Base-by-base conservation (phyloP, 1,140 invertebrate genomes). In the Macrostomum lignano region DNA sequence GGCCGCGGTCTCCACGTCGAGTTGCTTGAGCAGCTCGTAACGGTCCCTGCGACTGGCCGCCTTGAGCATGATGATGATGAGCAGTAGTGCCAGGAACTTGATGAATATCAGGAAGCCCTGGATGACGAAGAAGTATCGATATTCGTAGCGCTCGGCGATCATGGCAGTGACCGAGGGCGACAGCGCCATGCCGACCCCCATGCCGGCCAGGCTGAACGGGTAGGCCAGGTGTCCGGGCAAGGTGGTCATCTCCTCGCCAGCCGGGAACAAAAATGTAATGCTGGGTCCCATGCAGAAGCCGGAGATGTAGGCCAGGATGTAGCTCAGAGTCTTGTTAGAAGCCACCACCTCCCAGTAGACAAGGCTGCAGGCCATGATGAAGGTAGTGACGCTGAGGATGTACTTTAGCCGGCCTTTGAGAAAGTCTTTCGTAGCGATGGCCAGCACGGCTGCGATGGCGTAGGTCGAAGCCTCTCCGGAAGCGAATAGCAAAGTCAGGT, bases 261-360 rank as follows among this genome's bases (percentile, higher is more conserved):
- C 32, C 26, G 32, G 32, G 20, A 33, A 33, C 17, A 33, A 15
- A 33, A 33, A 33, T 9, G 32, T 33, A 5, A 33, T 33, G 5
- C 13, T 19, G 5, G 32, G 32, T 3, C 32, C 32, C 14, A 33
- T 22, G 26, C 11, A 22, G 20, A 33, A 33, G 10, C 32, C 32
- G 2, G 32, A 21, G 3, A 3, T n/a, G 19, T 25, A 33, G 20
- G 23, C 17, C 9, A 33, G 32, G 20, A 33, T 7, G 19, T 22
- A 15, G 13, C 10, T 22, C 5, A 33, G 19, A 3, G 19, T 10
- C 15, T 33, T 24, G 17, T 4, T 4, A n/a, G 6, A n/a, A 5
- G n/a, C 9, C 15, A 21, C 3, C 9, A 22, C 24, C 19, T 33
- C 32, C 32, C 32, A 33, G 3, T 25, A 4, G 3, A 33, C n/a